Base-by-base conservation (phyloP, 2,113 vertebrate species). In the Sialia sialis region DNA sequence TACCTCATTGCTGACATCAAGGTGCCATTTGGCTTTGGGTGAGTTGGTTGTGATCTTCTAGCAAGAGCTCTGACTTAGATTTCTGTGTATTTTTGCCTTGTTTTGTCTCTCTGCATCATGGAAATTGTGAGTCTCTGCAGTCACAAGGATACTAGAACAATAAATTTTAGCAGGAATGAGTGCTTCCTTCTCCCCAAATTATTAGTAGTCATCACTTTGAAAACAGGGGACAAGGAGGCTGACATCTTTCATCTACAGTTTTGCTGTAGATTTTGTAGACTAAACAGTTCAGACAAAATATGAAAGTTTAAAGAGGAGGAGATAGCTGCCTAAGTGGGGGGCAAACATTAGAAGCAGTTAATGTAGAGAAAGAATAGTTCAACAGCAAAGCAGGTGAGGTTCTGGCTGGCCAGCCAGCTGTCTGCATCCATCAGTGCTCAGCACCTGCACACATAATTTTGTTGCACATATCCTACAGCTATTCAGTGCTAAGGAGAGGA, bases 301-400 rank as follows among this genome's bases (percentile, higher is more conserved):
- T 1, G 2, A 36, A 89, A 84, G 39, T 59, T 59, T 88, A 81
- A 83, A 93, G 84, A 93, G 63, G 34, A 81, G 27, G 56, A 94
- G 83, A 90, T 34, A 38, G 58, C 29, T 88, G 78, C 46, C 62
- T 86, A 56, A 93, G 64, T 79, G 18, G 32, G 56, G 58, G 39
- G 26, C n/a, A 82, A 74, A 38, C 62, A 79, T 84, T 94, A 70
- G 81, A 81, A 82, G 46, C 67, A 89, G 89, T 95, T 97, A 95
- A 87, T 10, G 58, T 68, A 51, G 54, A 58, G 48, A 32, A 95
- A 66, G 68, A 89, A 34, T 26, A 72, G 84, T 82, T 94, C 95
- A 97, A 43, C 56, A 95, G 83, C 77, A 90, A 91, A 95, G 79
- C 83, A 96, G 86, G 84, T 73, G 75, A 92, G 66, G 76, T 76